Evolutionary conservation across 2,797 vertebrate species (phyloP).

Genomic region (Melanotaenia pygmaea): DNA sequence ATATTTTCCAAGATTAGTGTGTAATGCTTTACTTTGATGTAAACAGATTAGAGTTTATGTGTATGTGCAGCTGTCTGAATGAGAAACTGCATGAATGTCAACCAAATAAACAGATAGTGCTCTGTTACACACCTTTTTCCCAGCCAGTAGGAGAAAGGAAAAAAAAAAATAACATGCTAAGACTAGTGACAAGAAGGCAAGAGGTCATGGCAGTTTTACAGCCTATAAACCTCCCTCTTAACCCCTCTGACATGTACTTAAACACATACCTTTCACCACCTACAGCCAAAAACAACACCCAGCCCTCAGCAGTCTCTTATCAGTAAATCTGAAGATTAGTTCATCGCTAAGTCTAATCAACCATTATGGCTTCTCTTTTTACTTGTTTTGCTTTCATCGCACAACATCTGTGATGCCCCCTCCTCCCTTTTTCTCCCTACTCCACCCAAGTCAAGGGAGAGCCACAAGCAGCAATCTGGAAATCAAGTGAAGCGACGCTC

Average conservation of each 20-base stretch:
- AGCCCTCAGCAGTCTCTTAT: conserved; percentile 22
- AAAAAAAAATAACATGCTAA: conserved; percentile 13
- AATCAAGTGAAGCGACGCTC: conserved; percentile 89
- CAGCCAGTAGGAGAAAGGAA: conserved; percentile 18
- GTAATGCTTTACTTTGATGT: conserved; percentile 45
- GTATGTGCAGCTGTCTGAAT: conserved; percentile 65
- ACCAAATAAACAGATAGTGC: conserved; percentile 35
- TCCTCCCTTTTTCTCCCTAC: conserved; percentile 5
- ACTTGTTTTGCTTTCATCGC: conserved; percentile 30
- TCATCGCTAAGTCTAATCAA: conserved; percentile 14
- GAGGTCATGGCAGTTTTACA: conserved; percentile 61
- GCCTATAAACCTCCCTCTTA: conserved; percentile 62
- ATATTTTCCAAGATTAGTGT: not conserved
- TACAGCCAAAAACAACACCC: conserved; percentile 44
- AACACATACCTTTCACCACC: conserved; percentile 46
- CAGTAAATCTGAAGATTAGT: conserved; percentile 37
- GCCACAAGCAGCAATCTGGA: conserved; percentile 77
- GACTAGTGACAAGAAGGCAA: conserved; percentile 50
- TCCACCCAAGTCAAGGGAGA: conserved; percentile 72
- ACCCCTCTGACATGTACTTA: conserved; percentile 53
- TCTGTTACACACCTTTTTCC: conserved; percentile 49
- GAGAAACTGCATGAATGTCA: conserved; percentile 52
- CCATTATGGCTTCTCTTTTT: conserved; percentile 5
- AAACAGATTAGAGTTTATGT: conserved; percentile 43
- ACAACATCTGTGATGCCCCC: conserved; percentile 29